These are phyloP conservation scores for Hydractinia symbiolongicarpus DNA, from an alignment of 30 jellyfish, hydroid and myxozoan species.

Conservation along the genomic window DNA sequence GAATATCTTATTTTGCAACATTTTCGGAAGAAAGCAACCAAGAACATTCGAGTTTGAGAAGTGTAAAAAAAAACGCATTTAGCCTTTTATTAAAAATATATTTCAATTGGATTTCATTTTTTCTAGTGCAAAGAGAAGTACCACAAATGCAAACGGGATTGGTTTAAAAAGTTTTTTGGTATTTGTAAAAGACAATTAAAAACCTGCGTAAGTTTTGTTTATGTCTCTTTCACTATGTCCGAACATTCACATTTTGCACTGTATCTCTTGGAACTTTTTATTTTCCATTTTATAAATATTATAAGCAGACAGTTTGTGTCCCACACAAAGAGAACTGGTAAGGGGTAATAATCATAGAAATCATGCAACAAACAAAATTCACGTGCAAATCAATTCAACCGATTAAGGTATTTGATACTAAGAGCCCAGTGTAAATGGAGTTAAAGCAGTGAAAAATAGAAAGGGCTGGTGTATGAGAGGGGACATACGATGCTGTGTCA, in stretches of 20 bases:
- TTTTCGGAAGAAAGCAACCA: not conserved
- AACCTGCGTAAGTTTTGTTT: not conserved
- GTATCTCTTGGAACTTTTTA: not conserved
- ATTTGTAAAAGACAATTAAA: not conserved
- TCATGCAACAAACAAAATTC: too few relatives aligned
- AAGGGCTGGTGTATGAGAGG: too few relatives aligned
- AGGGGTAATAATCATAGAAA: too few relatives aligned
- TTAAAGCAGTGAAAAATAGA: too few relatives aligned
- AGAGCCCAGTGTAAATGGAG: too few relatives aligned
- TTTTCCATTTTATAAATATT: too few relatives aligned
- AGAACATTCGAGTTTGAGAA: not conserved
- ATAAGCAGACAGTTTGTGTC: too few relatives aligned
- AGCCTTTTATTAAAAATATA: not conserved
- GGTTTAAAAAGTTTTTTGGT: not conserved
- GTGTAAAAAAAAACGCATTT: not conserved
- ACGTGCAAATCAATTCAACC: too few relatives aligned
- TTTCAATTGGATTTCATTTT: not conserved
- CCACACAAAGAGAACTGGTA: too few relatives aligned
- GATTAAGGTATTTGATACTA: too few relatives aligned
- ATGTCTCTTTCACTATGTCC: not conserved
- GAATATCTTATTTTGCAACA: not conserved
- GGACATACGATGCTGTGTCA: too few relatives aligned
- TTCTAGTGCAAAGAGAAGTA: constrained; percentile 1
- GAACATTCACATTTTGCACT: not conserved
- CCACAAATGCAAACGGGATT: not conserved